Evolutionary conservation across 30 jellyfish, hydroid and myxozoan genomes (phyloP), one percentile per base, ranked within the genome.

Genomic region (Hydractinia echinata): DNA sequence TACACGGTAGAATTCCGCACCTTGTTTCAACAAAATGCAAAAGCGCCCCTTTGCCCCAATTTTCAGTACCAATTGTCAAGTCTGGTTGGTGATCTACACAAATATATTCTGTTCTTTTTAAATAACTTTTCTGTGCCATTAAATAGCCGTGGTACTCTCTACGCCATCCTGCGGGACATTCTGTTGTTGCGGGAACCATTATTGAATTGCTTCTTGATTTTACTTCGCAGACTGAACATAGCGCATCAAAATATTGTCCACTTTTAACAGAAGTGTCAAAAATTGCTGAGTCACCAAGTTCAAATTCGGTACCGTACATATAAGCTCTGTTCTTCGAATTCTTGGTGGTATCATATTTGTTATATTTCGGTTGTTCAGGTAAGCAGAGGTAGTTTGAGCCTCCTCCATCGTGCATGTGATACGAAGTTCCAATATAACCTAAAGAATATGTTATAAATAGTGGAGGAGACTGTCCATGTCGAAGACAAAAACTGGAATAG

Each of bases 331-430:
- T 49, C 10, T 53, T 51, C 9, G 10, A 10, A 49, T 81, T 73
- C n/a, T 68, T 60, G 55, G 55, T 21, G 4, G 84, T 62, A 48
- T 89, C 95, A 20, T 83, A 49, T 55, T 73, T 79, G 7, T 67
- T 76, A 84, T 94, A 94, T 6, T 54, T 58, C 44, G 96, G 96
- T 6, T 48, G 39, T 19, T 82, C 87, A 10, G 96, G 96, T 73
- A 94, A 56, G 85, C 99, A 94, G 7, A 94, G 89, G 73, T 84
- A 94, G 64, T 94, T 94, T 10, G 99, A 88, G 19, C 99, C 99
- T 4, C 99, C 97, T 7, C 99, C 97, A 8, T 79, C 73, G 18
- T 89, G 91, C 44, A 78, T 84, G 90, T 88, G 97, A 80, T 79
- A 90, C 15, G 99, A 85, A 20, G 94, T 91, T 51, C 96, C 96